phyloP scores from a whole-genome alignment of 2,113 vertebrate species.

The Rhinichthys klamathensis region DNA sequence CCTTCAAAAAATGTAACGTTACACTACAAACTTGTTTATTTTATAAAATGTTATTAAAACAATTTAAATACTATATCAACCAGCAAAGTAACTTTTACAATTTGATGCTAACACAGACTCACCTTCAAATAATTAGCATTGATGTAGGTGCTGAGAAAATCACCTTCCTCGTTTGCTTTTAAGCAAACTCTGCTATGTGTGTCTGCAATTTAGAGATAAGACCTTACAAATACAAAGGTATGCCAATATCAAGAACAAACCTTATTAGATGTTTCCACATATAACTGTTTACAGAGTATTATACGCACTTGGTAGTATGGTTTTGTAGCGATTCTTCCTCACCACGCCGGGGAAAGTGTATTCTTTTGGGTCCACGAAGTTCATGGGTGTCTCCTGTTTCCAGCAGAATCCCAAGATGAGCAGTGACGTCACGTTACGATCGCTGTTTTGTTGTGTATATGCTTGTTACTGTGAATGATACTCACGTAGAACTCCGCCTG shows the following conservation, averaged over 20 bases:
- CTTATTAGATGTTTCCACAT: background rate
- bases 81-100: conserved; percentile 6
- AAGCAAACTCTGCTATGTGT: conserved; percentile 97
- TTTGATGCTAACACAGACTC: conserved; percentile 55
- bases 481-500: conserved; percentile 97
- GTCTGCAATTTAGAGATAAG: conserved; percentile 77
- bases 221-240: background rate
- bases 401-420: conserved; percentile 58
- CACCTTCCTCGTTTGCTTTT: conserved; percentile 86
- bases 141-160: conserved; percentile 95
- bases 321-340: conserved; percentile 98
- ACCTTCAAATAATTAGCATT: conserved; percentile 98
- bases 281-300: background rate
- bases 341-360: conserved; percentile 96
- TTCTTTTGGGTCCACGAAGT: conserved; percentile 98
- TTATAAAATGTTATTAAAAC: background rate
- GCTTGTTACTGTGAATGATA: background rate
- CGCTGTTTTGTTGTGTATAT: background rate
- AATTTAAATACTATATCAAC: background rate
- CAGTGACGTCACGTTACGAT: background rate
- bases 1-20: background rate
- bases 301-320: conserved; percentile 96
- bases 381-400: conserved; percentile 96
- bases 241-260: background rate
- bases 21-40: background rate